These are phyloP conservation scores for Orthosia incerta DNA, from an alignment of 2,888 invertebrate genomes.

Conservation along the genomic window DNA sequence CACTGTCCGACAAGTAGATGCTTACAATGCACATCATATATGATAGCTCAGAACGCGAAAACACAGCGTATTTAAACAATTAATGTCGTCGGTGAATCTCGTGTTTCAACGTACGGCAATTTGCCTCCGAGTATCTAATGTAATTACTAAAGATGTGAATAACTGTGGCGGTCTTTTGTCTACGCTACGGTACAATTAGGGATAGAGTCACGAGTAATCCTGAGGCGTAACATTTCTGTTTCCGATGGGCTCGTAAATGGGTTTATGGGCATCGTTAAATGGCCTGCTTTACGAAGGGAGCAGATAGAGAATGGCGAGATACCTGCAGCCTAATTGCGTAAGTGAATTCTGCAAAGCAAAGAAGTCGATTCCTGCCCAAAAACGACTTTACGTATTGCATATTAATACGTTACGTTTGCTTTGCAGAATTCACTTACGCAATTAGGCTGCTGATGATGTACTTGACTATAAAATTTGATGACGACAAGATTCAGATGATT, in stretches of 20 bases:
- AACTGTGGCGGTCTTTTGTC: neutral
- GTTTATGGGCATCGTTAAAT: neutral
- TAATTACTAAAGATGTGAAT: too few relatives aligned
- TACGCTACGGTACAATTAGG: neutral
- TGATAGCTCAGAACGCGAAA: neutral
- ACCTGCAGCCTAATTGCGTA: too few relatives aligned
- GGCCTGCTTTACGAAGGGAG: constrained; percentile 1
- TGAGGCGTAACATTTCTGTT: neutral
- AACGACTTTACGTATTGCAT: too few relatives aligned
- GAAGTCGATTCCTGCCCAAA: too few relatives aligned
- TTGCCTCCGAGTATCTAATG: too few relatives aligned
- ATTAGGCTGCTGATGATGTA: too few relatives aligned
- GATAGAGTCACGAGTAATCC: neutral
- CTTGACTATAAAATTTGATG: constrained; percentile 3
- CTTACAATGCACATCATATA: neutral
- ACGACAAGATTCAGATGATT: neutral
- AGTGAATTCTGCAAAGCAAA: too few relatives aligned
- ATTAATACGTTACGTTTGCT: too few relatives aligned
- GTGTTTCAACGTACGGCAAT: too few relatives aligned
- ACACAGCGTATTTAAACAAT: neutral
- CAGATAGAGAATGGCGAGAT: neutral
- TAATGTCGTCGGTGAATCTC: too few relatives aligned
- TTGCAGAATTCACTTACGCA: too few relatives aligned
- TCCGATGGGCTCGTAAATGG: neutral
- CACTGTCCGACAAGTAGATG: neutral